Conservation (phyloP, 2,888 invertebrate species). For the Cephus pygmeus region DNA sequence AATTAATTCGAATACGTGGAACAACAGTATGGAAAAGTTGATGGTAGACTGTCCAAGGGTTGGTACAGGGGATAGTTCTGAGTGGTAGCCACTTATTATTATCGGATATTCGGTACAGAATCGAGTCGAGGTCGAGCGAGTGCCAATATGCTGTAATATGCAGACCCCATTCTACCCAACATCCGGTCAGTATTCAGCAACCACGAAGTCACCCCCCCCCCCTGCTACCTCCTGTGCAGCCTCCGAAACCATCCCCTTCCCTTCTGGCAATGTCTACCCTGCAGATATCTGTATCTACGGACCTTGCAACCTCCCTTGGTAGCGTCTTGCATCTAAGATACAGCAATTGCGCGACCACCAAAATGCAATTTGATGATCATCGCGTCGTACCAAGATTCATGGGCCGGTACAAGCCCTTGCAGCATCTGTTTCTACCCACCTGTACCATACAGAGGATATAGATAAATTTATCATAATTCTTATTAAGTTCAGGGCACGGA, state of each 20-base stretch:
- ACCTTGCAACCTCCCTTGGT: neutral
- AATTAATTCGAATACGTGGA: neutral
- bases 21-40: neutral
- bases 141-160: constrained; percentile 45
- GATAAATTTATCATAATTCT: neutral
- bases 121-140: constrained; percentile 37
- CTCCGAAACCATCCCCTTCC: neutral
- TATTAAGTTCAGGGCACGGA: neutral
- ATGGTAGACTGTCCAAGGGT: neutral
- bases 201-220: neutral
- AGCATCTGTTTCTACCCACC: neutral
- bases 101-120: constrained; percentile 39
- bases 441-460: neutral
- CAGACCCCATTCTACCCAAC: constrained; percentile 17
- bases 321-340: neutral
- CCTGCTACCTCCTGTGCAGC: neutral
- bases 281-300: neutral
- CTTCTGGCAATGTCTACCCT: neutral
- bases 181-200: neutral
- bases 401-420: neutral
- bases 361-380: neutral
- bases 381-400: neutral
- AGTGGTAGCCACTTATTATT: constrained; percentile 51
- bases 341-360: neutral
- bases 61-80: constrained; percentile 15